These are phyloP conservation scores for Microcebus murinus DNA, from an alignment of 2,113 vertebrate genomes.

Conservation along the genomic window DNA sequence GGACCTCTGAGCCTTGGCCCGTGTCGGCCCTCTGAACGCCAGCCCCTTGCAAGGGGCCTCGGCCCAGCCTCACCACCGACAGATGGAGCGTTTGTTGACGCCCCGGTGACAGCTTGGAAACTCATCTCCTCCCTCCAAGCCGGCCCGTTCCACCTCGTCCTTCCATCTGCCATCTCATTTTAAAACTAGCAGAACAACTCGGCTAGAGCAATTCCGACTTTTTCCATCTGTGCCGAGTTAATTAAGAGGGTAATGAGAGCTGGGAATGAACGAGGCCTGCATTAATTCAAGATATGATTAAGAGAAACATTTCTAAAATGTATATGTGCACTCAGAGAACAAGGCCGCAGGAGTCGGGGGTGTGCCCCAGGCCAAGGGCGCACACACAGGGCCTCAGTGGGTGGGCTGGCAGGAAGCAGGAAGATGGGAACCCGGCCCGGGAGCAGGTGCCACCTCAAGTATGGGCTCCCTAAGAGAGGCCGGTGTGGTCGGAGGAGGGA, in stretches of 20 bases:
- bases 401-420: not conserved
- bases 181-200: constrained; percentile 90
- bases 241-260: constrained; percentile 93
- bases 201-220: constrained; percentile 90
- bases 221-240: constrained; percentile 92
- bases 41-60: not conserved
- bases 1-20: not conserved
- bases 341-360: not conserved
- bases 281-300: constrained; percentile 92
- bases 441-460: not conserved
- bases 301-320: constrained; percentile 84
- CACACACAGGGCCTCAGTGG: accelerated
- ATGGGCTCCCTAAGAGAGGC: not conserved
- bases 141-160: constrained; percentile 86
- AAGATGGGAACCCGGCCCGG: not conserved
- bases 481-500: not conserved
- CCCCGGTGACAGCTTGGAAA: constrained; percentile 91
- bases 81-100: constrained; percentile 90
- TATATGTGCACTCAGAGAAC: constrained; percentile 43
- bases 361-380: not conserved
- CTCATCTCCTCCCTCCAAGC: constrained; percentile 88
- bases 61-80: constrained; percentile 80
- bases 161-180: constrained; percentile 91
- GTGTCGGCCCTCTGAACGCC: not conserved
- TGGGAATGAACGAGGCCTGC: constrained; percentile 88